phyloP scores from a whole-genome alignment of 2,888 invertebrate genomes.

The Volucella bombylans region DNA sequence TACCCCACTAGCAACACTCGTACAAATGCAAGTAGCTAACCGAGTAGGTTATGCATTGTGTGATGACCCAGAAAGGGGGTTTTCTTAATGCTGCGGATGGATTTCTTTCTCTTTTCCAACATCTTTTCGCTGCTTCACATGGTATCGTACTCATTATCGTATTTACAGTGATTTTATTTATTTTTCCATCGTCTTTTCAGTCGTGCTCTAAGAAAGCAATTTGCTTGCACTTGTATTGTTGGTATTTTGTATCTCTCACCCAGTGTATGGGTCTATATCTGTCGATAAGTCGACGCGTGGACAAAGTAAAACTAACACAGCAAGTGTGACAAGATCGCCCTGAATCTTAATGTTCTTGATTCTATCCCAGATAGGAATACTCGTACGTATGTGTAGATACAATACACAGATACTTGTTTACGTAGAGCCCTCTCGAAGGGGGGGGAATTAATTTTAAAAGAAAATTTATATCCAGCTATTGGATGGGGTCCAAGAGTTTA shows the following conservation, averaged over 20 bases:
- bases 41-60: conserved; percentile 56
- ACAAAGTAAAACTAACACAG: conserved; percentile 24
- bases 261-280: background rate
- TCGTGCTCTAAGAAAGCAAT: conserved; percentile 46
- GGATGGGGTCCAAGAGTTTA: conserved; percentile 10
- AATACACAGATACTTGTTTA: background rate
- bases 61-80: conserved; percentile 68
- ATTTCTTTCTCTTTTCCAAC: conserved; percentile 47
- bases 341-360: conserved; percentile 16
- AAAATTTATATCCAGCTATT: conserved; percentile 19
- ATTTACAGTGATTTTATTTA: conserved; percentile 46
- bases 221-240: conserved; percentile 37
- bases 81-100: conserved; percentile 44
- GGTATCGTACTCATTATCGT: conserved; percentile 51
- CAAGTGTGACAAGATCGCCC: conserved; percentile 47
- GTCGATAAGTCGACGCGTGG: conserved; percentile 25
- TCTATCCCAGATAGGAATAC: background rate
- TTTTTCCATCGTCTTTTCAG: conserved; percentile 1
- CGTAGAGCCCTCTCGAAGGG: background rate
- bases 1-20: background rate
- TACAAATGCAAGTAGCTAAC: background rate
- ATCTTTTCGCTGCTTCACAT: background rate
- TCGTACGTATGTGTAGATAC: no score
- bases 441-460: conserved; percentile 25
- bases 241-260: conserved; percentile 47